Evolutionary conservation across 2,888 invertebrate genomes (phyloP).

Genomic region (Synergus gifuensis): DNA sequence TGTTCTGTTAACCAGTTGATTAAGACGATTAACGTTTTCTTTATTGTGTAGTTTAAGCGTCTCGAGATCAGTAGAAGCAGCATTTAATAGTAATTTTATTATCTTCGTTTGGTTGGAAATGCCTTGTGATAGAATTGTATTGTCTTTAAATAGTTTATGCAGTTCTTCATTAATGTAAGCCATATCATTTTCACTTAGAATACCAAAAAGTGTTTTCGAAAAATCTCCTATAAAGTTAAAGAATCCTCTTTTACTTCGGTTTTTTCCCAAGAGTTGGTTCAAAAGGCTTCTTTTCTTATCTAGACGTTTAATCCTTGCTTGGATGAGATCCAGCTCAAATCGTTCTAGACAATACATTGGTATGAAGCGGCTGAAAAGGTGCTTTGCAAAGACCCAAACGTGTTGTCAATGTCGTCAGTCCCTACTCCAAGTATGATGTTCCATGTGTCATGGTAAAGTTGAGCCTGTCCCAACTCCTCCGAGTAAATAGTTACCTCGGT

Average conservation of each 20-base stretch:
- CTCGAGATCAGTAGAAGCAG: background rate
- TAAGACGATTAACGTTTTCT: background rate
- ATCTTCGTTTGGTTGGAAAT: constrained; percentile 7
- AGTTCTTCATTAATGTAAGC: background rate
- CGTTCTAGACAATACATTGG: too few relatives aligned
- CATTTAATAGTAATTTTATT: background rate
- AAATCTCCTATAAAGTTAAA: background rate
- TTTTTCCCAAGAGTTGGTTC: too few relatives aligned
- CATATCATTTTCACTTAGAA: background rate
- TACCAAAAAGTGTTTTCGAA: background rate
- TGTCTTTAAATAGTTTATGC: too few relatives aligned
- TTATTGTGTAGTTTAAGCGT: background rate
- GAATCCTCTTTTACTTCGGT: background rate
- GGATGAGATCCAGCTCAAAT: too few relatives aligned
- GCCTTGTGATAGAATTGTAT: background rate
- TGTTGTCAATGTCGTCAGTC: too few relatives aligned
- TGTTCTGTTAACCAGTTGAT: background rate
- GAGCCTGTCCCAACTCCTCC: background rate
- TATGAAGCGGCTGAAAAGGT: too few relatives aligned
- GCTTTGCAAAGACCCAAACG: too few relatives aligned
- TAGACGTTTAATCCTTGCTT: too few relatives aligned
- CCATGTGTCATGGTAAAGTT: too few relatives aligned
- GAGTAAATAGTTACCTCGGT: too few relatives aligned
- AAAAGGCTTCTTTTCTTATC: too few relatives aligned
- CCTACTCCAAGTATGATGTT: too few relatives aligned